These are phyloP conservation scores for Xestia c-nigrum DNA, from an alignment of 2,888 invertebrate genomes.

Conservation along the genomic window DNA sequence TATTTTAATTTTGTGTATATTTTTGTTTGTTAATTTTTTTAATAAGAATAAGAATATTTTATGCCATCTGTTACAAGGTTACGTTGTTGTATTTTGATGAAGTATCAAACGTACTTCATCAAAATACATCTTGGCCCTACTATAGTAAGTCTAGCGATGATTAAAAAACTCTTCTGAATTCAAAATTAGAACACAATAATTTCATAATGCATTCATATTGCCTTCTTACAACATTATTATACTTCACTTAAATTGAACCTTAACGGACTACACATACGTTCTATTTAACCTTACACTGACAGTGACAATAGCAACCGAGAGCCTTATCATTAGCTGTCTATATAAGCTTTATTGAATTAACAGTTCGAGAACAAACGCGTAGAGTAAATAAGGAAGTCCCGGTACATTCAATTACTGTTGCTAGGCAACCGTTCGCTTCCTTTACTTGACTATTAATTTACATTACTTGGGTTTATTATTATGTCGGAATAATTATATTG, in stretches of 20 bases:
- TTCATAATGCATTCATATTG: neutral
- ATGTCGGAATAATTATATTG: slow-evolving; percentile 36
- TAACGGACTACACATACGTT: neutral
- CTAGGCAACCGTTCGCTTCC: slow-evolving; percentile 64
- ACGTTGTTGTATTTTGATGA: no score
- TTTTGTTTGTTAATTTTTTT: no score
- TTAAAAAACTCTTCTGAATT: neutral
- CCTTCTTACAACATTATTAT: neutral
- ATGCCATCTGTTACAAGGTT: no score
- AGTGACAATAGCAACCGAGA: slow-evolving; percentile 7
- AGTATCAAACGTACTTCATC: no score
- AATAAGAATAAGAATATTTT: no score
- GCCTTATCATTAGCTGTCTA: slow-evolving; percentile 49
- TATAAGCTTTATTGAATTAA: slow-evolving; percentile 59
- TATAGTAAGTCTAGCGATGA: neutral
- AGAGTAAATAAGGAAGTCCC: slow-evolving; percentile 65
- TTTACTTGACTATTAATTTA: slow-evolving; percentile 65
- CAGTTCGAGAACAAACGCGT: slow-evolving; percentile 56
- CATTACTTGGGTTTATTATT: slow-evolving; percentile 53
- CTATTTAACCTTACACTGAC: neutral
- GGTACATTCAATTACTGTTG: slow-evolving; percentile 73
- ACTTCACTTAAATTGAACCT: slow-evolving; percentile 1
- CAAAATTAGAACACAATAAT: neutral
- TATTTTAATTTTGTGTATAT: no score
- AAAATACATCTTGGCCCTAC: no score